Evolutionary conservation across 1,140 invertebrate genomes (phyloP).

Genomic region (Medauroidea extradentata): DNA sequence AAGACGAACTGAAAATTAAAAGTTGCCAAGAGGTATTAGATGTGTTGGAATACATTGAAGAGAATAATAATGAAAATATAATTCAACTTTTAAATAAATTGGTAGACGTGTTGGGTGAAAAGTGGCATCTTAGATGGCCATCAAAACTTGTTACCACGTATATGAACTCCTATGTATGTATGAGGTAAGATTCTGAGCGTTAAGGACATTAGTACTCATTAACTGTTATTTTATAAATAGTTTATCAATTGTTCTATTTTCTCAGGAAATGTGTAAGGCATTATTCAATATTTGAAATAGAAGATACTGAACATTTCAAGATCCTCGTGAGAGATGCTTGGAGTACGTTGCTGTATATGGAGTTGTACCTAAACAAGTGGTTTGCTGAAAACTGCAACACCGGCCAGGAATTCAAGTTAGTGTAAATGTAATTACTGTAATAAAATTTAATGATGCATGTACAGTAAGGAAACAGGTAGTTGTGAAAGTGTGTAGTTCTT

Average conservation of each 20-base stretch:
- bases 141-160: constrained; percentile 54
- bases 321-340: constrained; percentile 50
- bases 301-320: background rate
- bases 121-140: constrained; percentile 62
- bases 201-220: too few species aligned
- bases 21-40: constrained; percentile 58
- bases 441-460: background rate
- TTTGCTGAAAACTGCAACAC: constrained; percentile 34
- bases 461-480: background rate
- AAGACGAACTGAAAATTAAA: constrained; percentile 48
- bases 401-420: background rate
- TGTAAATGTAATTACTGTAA: too few species aligned
- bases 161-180: constrained; percentile 54
- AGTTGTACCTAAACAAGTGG: constrained; percentile 56
- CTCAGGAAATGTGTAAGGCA: background rate
- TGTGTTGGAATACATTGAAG: constrained; percentile 57
- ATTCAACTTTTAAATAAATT: constrained; percentile 58
- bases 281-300: background rate
- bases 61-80: constrained; percentile 50
- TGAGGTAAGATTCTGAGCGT: constrained; percentile 29
- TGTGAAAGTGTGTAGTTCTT: too few species aligned
- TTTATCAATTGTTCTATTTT: too few species aligned
- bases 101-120: constrained; percentile 50
- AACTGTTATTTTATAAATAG: too few species aligned
- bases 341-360: constrained; percentile 58